Conservation (phyloP, 37 sponge, comb jelly and placozoan species). For the Trichoplax adhaerens region DNA sequence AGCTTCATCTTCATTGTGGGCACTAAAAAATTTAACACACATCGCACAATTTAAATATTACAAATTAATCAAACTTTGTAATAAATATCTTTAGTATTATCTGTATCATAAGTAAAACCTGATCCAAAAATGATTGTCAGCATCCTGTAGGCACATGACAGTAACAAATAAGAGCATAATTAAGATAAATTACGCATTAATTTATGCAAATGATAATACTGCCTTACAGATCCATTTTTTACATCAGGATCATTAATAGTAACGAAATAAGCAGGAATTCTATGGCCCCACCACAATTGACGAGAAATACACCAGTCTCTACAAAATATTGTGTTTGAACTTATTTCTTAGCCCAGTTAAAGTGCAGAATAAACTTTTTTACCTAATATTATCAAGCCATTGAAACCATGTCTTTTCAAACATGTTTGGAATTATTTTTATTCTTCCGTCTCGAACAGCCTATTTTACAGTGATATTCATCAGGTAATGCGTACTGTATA, state of each 20-base stretch:
- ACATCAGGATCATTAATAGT: slow-evolving; percentile 32
- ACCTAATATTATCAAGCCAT: slow-evolving; percentile 64
- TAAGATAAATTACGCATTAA: background rate
- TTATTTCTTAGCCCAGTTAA: background rate
- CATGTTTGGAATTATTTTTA: slow-evolving; percentile 61
- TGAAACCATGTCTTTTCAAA: slow-evolving; percentile 83
- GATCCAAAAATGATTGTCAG: slow-evolving; percentile 44
- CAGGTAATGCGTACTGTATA: background rate
- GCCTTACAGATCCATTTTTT: slow-evolving; percentile 41
- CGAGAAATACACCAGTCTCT: slow-evolving; percentile 96
- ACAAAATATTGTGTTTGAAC: background rate
- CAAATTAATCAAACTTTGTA: no score
- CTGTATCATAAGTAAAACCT: slow-evolving; percentile 5
- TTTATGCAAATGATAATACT: background rate
- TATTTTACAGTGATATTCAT: slow-evolving; percentile 3
- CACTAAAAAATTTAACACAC: slow-evolving; percentile 19
- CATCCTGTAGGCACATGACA: slow-evolving; percentile 15
- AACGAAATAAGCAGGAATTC: slow-evolving; percentile 89
- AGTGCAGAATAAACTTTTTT: background rate
- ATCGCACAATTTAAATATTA: no score
- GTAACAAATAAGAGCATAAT: background rate
- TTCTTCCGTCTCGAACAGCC: slow-evolving; percentile 66
- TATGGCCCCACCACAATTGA: slow-evolving; percentile 99
- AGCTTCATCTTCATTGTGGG: slow-evolving; percentile 67
- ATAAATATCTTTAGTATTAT: no score